Evolutionary conservation across 2,888 invertebrate genomes (phyloP).

Genomic region (Beris chalybata): DNA sequence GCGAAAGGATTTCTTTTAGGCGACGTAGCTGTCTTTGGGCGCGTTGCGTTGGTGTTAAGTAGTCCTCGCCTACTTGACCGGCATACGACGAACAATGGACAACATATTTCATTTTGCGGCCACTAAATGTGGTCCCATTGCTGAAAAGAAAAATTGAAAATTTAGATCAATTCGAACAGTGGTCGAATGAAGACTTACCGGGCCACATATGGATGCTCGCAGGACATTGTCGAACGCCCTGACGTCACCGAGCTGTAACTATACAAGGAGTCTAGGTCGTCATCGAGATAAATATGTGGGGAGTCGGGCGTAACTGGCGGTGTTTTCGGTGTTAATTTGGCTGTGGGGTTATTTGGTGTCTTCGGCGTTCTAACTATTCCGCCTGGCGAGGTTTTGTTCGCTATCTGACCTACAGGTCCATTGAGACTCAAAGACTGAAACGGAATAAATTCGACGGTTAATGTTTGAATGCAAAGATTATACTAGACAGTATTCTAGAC

Average conservation of each 20-base stretch:
- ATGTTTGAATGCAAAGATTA: background rate
- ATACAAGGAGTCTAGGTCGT: conserved; percentile 75
- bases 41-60: conserved; percentile 85
- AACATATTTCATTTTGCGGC: conserved; percentile 74
- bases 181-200: conserved; percentile 50
- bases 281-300: conserved; percentile 60
- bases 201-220: conserved; percentile 81
- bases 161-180: background rate
- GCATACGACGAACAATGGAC: conserved; percentile 83
- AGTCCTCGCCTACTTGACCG: conserved; percentile 76
- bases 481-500: background rate
- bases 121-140: conserved; percentile 72
- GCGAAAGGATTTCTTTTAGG: conserved; percentile 70
- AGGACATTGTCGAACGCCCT: conserved; percentile 67
- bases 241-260: conserved; percentile 80
- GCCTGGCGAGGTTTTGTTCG: conserved; percentile 37
- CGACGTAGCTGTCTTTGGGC: conserved; percentile 79
- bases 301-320: conserved; percentile 67
- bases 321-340: conserved; percentile 58
- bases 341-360: conserved; percentile 42
- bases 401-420: conserved; percentile 41
- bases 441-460: conserved; percentile 14
- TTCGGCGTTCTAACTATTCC: conserved; percentile 42
- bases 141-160: conserved; percentile 44
- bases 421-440: conserved; percentile 54